Percentiles rank a stretch among this genome's conserved stretches.
Conservation (phyloP, 2,888 invertebrate genomes). For the Drosophila dives region DNA sequence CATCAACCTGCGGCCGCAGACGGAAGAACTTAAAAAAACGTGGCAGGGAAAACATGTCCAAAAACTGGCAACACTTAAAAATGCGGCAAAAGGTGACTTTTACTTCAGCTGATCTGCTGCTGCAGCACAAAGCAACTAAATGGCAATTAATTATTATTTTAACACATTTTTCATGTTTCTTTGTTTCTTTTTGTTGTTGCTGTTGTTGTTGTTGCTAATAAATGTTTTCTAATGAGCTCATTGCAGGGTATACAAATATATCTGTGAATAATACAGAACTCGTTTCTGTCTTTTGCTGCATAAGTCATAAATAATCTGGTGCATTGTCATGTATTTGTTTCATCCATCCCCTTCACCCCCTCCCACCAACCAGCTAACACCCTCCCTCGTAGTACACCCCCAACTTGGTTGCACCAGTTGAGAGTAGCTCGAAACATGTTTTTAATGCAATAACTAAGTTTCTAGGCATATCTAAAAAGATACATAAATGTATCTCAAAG, state of each 20-base stretch:
- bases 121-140: constrained; percentile 10
- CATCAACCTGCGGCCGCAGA: constrained; percentile 32
- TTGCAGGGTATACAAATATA: background rate
- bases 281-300: constrained; percentile 40
- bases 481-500: constrained; percentile 58
- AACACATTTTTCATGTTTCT: constrained; percentile 33
- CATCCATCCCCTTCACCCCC: background rate
- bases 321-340: constrained; percentile 26
- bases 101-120: constrained; percentile 25
- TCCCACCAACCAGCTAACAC: background rate
- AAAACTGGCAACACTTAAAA: constrained; percentile 9
- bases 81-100: constrained; percentile 14
- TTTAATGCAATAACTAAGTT: constrained; percentile 54
- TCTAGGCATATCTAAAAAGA: constrained; percentile 30
- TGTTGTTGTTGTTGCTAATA: background rate
- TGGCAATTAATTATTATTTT: constrained; percentile 68
- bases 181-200: background rate
- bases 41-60: constrained; percentile 2
- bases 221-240: constrained; percentile 40
- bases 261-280: constrained; percentile 21
- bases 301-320: constrained; percentile 36
- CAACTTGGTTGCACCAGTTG: constrained; percentile 44
- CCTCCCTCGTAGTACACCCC: constrained; percentile 27
- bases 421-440: constrained; percentile 39
- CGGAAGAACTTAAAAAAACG: constrained; percentile 61